phyloP scores from a whole-genome alignment of 2,113 vertebrate species.

The Miniopterus natalensis region DNA sequence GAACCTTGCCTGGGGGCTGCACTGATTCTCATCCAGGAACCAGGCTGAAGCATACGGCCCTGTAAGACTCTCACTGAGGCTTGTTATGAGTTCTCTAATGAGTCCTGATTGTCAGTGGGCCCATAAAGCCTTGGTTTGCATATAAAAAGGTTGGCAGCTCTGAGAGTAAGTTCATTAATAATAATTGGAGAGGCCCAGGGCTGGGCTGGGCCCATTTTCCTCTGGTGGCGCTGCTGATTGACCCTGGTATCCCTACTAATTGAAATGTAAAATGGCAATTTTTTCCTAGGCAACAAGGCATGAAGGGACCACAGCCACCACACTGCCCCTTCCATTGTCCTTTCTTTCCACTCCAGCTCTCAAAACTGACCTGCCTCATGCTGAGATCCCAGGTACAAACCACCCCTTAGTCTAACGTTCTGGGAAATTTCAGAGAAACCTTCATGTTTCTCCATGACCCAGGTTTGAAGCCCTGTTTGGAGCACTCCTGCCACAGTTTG shows the following conservation, averaged over 20 bases:
- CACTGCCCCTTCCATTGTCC: neutral
- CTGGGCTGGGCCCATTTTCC: constrained; percentile 88
- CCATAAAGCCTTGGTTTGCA: constrained; percentile 92
- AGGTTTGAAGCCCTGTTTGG: too few species aligned
- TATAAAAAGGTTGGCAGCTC: constrained; percentile 91
- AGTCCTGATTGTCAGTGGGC: constrained; percentile 90
- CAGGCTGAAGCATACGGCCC: neutral
- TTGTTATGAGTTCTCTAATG: constrained; percentile 94
- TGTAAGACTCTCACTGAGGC: constrained; percentile 80
- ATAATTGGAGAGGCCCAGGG: constrained; percentile 93
- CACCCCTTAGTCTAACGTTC: neutral
- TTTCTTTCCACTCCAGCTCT: neutral
- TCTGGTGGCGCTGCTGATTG: constrained; percentile 86
- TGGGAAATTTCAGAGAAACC: neutral
- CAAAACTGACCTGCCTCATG: neutral
- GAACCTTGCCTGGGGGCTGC: neutral
- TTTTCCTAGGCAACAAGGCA: constrained; percentile 79
- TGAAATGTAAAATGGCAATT: constrained; percentile 88
- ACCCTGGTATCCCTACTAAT: constrained; percentile 88
- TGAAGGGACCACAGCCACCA: constrained; percentile 54
- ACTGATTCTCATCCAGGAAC: neutral
- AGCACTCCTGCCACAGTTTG: fast-evolving
- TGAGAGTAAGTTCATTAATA: constrained; percentile 96
- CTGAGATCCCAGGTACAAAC: neutral
- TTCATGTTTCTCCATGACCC: fast-evolving